Percentiles rank a stretch among this genome's conserved stretches.
Conservation (phyloP, 2,113 vertebrate species). For the Corapipo altera region DNA sequence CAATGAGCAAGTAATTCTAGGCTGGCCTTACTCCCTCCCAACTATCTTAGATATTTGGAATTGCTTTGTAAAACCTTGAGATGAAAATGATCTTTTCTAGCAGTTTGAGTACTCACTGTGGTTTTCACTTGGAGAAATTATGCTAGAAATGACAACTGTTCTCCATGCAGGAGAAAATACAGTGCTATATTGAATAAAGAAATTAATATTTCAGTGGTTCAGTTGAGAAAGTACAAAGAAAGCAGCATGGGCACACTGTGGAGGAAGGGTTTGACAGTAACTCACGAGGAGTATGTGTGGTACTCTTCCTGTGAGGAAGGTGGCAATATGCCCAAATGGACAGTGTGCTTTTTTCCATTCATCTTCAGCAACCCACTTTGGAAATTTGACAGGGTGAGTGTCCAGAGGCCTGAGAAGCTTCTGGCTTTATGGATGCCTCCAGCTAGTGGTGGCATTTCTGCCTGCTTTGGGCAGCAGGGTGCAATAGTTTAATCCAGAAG, state of each 20-base stretch:
- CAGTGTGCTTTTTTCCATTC: neutral
- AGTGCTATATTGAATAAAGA: neutral
- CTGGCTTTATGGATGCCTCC: neutral
- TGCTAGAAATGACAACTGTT: neutral
- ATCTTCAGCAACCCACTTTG: rapidly evolving
- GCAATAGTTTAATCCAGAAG: neutral
- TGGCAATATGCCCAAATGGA: neutral
- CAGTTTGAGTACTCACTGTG: neutral
- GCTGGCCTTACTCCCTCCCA: neutral
- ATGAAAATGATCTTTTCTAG: neutral
- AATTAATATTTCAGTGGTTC: neutral
- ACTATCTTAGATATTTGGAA: neutral
- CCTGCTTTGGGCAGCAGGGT: neutral
- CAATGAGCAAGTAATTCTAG: neutral
- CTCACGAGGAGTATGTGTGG: neutral
- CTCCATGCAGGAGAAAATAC: neutral
- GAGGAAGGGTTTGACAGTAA: neutral
- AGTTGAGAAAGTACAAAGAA: neutral
- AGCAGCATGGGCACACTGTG: neutral
- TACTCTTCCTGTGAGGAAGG: neutral
- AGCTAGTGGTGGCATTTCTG: neutral
- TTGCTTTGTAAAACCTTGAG: constrained; percentile 15
- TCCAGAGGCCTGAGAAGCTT: neutral
- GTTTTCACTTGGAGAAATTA: constrained; percentile 5
- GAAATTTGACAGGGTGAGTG: neutral